Base-by-base conservation (phyloP, 2,888 invertebrate genomes). In the Athalia circularis region DNA sequence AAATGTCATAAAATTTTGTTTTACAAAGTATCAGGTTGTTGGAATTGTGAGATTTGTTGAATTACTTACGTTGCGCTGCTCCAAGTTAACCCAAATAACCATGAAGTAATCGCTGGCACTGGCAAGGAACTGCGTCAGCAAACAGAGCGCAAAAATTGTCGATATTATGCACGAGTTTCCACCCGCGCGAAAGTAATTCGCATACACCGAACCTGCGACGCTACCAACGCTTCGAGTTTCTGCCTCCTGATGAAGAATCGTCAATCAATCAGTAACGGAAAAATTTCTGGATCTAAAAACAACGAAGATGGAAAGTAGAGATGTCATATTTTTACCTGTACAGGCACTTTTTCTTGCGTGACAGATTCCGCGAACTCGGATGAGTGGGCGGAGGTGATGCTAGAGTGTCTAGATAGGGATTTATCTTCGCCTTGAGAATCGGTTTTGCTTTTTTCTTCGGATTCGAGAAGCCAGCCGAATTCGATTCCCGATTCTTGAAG, bases 71-170 rank as follows among this genome's bases (percentile, higher is more conserved):
- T 79, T 82, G 9, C 72, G 79, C 52, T 88, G 86, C 79, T 90
- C 89, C 82, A 87, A 82, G n/a, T 87, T 86, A 47, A 89, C 90
- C 96, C 96, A 96, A 86, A 93, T 94, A 5, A 95, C 93, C 6
- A 96, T 93, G 92, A 95, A 97, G 91, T 94, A 96, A 88, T 97
- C 97, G 0, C 94, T 93, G 5, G 93, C 93, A 8, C 96, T 96
- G 1, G 94, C 95, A 59, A 94, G 90, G 5, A 93, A 84, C 90
- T 96, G 96, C 0, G 96, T 92, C 0, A 94, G 80, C 29, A 94
- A 83, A 82, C 95, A 95, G 48, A 95, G 92, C 3, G 93, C 65
- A 4, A 94, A 81, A 90, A 96, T 92, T 0, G 93, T 87, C 15
- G 92, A 83, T 54, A 95, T 92, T 4, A 94, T 85, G 65, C 92